Conservation (phyloP, 2,797 vertebrate genomes). For the Leptatherina wallacei region DNA sequence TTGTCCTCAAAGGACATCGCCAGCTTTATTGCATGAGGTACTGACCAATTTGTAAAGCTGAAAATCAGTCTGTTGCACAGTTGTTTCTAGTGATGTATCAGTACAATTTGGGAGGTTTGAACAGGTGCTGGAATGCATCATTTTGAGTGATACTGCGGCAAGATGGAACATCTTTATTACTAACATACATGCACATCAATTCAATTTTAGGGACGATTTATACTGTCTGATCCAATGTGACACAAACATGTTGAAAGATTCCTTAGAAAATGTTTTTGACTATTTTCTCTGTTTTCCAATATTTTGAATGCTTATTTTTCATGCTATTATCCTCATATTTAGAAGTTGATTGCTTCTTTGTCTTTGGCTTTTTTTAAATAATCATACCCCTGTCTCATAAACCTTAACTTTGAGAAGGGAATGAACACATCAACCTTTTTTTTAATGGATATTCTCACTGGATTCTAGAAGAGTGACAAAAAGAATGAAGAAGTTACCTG, state of each 20-base stretch:
- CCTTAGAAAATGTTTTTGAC: neutral
- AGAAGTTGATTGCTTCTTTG: neutral
- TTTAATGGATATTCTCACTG: neutral
- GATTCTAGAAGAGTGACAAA: conserved; percentile 5
- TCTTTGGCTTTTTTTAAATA: neutral
- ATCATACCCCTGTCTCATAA: neutral
- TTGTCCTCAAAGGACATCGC: conserved; percentile 64
- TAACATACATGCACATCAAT: conserved; percentile 2
- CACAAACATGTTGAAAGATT: neutral
- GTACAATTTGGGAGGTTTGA: conserved; percentile 45
- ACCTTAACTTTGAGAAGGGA: neutral
- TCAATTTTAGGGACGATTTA: conserved; percentile 20
- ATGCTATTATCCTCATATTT: too few relatives aligned
- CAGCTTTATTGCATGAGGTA: conserved; percentile 63
- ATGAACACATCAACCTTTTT: neutral
- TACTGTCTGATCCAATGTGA: conserved; percentile 1
- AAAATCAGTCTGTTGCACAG: conserved; percentile 61
- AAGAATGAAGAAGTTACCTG: neutral
- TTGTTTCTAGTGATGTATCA: conserved; percentile 53
- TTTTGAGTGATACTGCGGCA: conserved; percentile 9
- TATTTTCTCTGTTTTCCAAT: neutral
- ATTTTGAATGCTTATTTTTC: neutral
- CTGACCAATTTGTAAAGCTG: conserved; percentile 68
- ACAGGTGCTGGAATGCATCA: conserved; percentile 45
- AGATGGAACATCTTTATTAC: conserved; percentile 23